These are phyloP conservation scores for Aphelenchoides fujianensis DNA, from an alignment of 1,140 invertebrate genomes.

Conservation along the genomic window DNA sequence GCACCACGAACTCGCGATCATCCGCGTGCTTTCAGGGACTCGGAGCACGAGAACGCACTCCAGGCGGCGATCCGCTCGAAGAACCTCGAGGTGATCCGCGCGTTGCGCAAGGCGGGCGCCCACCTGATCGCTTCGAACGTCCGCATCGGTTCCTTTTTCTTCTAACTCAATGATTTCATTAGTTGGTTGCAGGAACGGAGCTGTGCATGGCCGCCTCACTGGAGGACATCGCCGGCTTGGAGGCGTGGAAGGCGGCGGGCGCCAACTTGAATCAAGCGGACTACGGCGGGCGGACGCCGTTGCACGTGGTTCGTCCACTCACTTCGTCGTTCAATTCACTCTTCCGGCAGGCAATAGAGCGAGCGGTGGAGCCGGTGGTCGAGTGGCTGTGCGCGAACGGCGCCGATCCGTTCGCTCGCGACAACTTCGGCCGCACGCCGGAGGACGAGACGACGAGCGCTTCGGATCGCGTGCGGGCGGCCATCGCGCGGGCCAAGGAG, in stretches of 20 bases:
- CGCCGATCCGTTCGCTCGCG: slow-evolving; percentile 24
- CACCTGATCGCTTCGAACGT: slow-evolving; percentile 33
- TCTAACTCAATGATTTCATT: slow-evolving; percentile 11
- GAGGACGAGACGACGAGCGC: slow-evolving; percentile 27
- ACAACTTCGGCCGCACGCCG: slow-evolving; percentile 45
- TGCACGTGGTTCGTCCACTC: slow-evolving; percentile 54
- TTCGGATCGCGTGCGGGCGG: not conserved
- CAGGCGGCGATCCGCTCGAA: slow-evolving; percentile 49
- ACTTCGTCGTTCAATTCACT: slow-evolving; percentile 16
- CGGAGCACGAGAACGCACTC: slow-evolving; percentile 55
- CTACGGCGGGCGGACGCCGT: slow-evolving; percentile 58
- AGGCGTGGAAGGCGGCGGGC: slow-evolving; percentile 57
- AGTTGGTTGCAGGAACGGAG: slow-evolving; percentile 51
- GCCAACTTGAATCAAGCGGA: slow-evolving; percentile 51
- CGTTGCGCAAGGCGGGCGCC: slow-evolving; percentile 53
- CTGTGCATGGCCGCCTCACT: slow-evolving; percentile 54
- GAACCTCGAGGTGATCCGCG: slow-evolving; percentile 48
- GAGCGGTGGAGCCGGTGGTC: slow-evolving; percentile 32
- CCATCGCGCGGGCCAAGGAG: not conserved
- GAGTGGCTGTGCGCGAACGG: slow-evolving; percentile 43
- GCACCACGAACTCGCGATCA: not conserved
- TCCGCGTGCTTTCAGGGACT: slow-evolving; percentile 48
- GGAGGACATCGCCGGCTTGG: slow-evolving; percentile 48
- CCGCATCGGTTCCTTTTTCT: slow-evolving; percentile 41
- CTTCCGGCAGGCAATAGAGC: slow-evolving; percentile 25